Base-by-base conservation (phyloP, 2,888 invertebrate species). In the Lamellibrachia satsuma region DNA sequence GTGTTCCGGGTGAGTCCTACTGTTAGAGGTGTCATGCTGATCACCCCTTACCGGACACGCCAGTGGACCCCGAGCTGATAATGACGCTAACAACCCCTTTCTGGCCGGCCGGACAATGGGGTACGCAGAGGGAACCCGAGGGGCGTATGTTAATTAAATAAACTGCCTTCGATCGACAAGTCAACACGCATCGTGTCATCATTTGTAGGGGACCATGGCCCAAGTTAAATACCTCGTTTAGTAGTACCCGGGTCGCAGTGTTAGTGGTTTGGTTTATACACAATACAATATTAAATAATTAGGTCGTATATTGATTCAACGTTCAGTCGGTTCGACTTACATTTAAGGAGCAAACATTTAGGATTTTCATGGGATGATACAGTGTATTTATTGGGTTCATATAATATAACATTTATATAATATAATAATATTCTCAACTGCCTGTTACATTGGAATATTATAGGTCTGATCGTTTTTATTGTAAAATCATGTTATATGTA, bases 91-190 rank as follows among this genome's bases (percentile, higher is more conserved):
- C 75, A 75, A 75, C 22, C 75, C 75, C 75, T 75, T 39, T 15
- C 75, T 75, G 75, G n/a, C 75, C 75, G 75, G 15, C 22, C 15
- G 75, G 75, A 75, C 75, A 75, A 75, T 15, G 75, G 75, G 75
- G 75, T 75, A 15, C 75, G 75, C 22, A n/a, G 75, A 75, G 6
- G 22, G 39, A 3, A 3, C 15, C 75, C 75, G n/a, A 22, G 75
- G 75, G 75, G 75, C 75, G 75, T 75, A 75, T 75, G 22, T 75
- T 75, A 75, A 75, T 75, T 75, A 75, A 75, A 75, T 75, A 75
- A 75, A 75, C 75, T 11, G 75, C 75, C 75, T 75, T 15, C 75
- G 75, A 75, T 75, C 75, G 75, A 75, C 75, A 75, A 75, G 75
- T 75, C 75, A 75, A 75, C 75, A 75, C 22, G 75, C 75, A 75